Conservation (phyloP, 2,888 invertebrate genomes). For the Acleris holmiana region DNA sequence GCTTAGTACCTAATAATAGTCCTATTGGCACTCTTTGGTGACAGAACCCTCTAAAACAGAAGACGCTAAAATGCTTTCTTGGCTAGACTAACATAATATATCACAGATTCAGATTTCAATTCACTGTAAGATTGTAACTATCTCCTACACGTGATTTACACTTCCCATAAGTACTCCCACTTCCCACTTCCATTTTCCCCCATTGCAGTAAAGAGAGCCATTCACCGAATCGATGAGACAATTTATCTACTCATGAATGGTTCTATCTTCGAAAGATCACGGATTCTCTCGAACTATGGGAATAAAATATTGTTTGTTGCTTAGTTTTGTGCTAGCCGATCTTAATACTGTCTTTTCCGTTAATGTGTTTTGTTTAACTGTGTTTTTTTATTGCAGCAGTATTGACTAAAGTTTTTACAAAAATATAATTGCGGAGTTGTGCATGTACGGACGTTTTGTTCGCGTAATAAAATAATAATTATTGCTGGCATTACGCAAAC, state of each 20-base stretch:
- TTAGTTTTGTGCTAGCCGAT: conserved; percentile 9
- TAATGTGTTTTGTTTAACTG: neutral
- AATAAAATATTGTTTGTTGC: conserved; percentile 16
- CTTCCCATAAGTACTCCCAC: conserved; percentile 17
- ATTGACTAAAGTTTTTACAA: neutral
- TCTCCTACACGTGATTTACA: conserved; percentile 30
- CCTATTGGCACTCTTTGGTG: no score
- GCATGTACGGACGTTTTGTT: no score
- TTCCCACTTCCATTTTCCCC: conserved; percentile 5
- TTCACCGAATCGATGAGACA: conserved; percentile 30
- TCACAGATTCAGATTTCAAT: conserved; percentile 11
- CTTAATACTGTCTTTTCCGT: neutral
- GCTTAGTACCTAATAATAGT: no score
- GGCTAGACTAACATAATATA: conserved; percentile 1
- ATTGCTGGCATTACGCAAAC: no score
- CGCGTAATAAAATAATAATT: no score
- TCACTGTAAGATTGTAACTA: conserved; percentile 4
- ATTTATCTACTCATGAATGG: conserved; percentile 30
- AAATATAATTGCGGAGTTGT: no score
- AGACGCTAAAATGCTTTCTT: neutral
- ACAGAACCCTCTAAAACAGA: no score
- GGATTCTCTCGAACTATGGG: neutral
- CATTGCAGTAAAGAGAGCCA: conserved; percentile 22
- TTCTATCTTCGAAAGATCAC: conserved; percentile 32
- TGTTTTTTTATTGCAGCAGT: conserved; percentile 7